A percentile compares a stretch with the other conserved stretches of the same genome.
Evolutionary conservation across 2,797 vertebrate species (phyloP).

Genomic region (Aeoliscus strigatus): DNA sequence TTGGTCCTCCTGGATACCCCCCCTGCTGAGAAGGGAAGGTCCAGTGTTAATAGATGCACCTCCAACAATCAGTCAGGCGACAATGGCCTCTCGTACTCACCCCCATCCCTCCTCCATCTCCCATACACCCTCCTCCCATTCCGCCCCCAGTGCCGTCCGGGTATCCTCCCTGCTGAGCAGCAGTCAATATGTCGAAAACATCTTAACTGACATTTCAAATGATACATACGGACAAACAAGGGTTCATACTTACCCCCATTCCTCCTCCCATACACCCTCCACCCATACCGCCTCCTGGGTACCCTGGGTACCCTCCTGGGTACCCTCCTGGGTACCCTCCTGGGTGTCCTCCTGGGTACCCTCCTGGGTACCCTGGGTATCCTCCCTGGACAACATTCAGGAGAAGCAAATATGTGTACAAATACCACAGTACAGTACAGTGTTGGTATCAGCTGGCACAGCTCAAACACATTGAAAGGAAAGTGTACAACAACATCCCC

Average conservation of each 20-base stretch:
- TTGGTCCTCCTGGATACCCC: not conserved
- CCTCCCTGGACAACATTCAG: conserved; percentile 35
- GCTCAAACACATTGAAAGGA: not conserved
- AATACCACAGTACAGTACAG: not conserved
- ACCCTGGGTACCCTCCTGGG: too few species aligned
- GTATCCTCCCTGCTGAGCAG: conserved; percentile 44
- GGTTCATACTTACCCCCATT: conserved; percentile 22
- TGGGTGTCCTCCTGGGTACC: conserved; percentile 19
- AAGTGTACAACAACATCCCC: conserved; percentile 30
- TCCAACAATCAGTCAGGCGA: not conserved
- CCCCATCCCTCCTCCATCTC: not conserved
- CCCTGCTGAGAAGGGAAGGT: not conserved
- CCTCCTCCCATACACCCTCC: conserved; percentile 27
- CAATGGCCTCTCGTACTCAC: too few species aligned
- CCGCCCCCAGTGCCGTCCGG: too few species aligned
- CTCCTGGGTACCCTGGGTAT: conserved; percentile 40
- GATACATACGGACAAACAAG: not conserved
- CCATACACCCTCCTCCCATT: conserved; percentile 44
- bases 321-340: conserved; percentile 15
- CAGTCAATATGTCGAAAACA: not conserved
- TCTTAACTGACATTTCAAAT: too few species aligned
- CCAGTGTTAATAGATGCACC: not conserved
- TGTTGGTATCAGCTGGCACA: too few species aligned
- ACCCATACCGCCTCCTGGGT: conserved; percentile 16
- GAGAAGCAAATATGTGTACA: not conserved